These are phyloP conservation scores for Lepeophtheirus salmonis DNA, from an alignment of 1,140 invertebrate genomes.

Conservation along the genomic window DNA sequence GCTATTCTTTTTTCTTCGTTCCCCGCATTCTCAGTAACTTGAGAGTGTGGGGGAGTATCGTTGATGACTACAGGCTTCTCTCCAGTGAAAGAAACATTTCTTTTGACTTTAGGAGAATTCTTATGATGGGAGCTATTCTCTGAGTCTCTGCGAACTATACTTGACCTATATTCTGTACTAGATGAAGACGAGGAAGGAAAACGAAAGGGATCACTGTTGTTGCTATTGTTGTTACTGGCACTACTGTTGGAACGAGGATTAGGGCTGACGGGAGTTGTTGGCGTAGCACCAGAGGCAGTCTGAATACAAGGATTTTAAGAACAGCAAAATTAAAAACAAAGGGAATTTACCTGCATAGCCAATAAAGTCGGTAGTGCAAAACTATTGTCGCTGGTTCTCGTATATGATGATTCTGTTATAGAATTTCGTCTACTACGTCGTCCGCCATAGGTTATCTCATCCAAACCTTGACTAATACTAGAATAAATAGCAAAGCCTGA, in stretches of 20 bases:
- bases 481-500: slow-evolving; percentile 14
- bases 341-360: not conserved
- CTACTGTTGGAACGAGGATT: not conserved
- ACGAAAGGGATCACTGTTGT: not conserved
- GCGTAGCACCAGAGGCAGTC: not conserved
- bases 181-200: not conserved
- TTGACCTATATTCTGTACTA: too few relatives aligned
- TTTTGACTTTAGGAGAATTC: not conserved
- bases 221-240: too few relatives aligned
- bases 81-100: not conserved
- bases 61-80: not conserved
- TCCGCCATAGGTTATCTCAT: slow-evolving; percentile 17
- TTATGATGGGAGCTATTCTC: not conserved
- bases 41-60: too few relatives aligned
- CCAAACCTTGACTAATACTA: slow-evolving; percentile 17
- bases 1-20: too few relatives aligned
- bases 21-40: too few relatives aligned
- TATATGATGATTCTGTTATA: not conserved
- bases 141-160: too few relatives aligned
- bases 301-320: too few relatives aligned
- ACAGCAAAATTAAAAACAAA: too few relatives aligned
- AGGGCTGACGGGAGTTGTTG: not conserved
- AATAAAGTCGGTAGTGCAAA: not conserved
- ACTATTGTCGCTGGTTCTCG: not conserved
- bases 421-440: not conserved